Percentiles rank a stretch among this genome's conserved stretches.
Evolutionary conservation across 2,113 vertebrate species (phyloP).

Genomic region (Tupaia chinensis): DNA sequence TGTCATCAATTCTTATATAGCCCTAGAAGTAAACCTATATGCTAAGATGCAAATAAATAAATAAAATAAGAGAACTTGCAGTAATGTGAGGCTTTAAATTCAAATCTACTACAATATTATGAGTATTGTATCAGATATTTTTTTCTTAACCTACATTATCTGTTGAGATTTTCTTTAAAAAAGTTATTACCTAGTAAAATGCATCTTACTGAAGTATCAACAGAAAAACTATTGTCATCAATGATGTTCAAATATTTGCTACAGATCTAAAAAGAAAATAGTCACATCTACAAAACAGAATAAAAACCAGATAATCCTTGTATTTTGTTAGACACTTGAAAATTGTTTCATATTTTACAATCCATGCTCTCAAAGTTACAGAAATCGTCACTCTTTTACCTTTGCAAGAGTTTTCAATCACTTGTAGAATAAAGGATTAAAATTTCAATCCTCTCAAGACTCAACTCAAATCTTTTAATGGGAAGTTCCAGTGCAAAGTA

Average conservation of each 20-base stretch:
- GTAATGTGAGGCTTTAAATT: neutral
- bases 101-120: neutral
- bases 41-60: neutral
- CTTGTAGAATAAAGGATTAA: neutral
- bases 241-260: neutral
- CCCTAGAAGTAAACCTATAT: neutral
- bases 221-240: neutral
- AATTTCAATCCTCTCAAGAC: neutral
- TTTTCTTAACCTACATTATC: neutral
- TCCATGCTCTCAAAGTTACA: neutral
- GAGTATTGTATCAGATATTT: neutral
- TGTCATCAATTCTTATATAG: neutral
- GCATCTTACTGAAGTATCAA: neutral
- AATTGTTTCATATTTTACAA: neutral
- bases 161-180: neutral
- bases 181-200: slow-evolving; percentile 28
- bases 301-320: neutral
- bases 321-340: neutral
- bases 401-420: neutral
- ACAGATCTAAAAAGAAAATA: neutral
- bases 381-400: neutral
- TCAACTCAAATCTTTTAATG: neutral
- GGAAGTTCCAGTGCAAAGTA: neutral
- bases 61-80: neutral
- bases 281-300: neutral